A percentile compares a stretch with the other conserved stretches of the same genome.
phyloP scores from a whole-genome alignment of 1,140 invertebrate species.

The Akabosia matsudoensis region DNA sequence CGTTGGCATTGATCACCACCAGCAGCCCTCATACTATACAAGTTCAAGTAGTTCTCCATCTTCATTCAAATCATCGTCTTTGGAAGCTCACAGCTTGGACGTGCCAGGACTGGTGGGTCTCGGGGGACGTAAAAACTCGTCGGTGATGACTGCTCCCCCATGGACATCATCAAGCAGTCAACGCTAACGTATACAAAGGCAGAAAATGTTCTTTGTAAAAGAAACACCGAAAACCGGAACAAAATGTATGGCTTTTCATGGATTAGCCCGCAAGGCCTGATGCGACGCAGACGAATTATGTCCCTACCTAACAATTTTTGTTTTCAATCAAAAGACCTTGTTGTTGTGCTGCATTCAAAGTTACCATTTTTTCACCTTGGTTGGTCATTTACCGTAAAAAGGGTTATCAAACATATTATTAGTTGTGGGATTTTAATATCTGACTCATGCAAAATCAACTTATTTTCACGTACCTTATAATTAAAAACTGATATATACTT shows the following conservation, averaged over 20 bases:
- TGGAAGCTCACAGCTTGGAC: slow-evolving; percentile 31
- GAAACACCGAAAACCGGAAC: too few relatives aligned
- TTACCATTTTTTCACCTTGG: slow-evolving; percentile 17
- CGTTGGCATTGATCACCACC: slow-evolving; percentile 8
- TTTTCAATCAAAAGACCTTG: too few relatives aligned
- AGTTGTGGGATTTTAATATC: neutral
- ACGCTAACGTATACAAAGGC: neutral
- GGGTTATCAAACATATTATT: neutral
- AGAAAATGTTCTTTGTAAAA: too few relatives aligned
- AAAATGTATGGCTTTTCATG: neutral
- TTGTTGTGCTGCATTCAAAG: neutral
- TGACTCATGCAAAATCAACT: neutral
- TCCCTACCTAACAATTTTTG: too few relatives aligned
- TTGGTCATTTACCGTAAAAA: slow-evolving; percentile 7
- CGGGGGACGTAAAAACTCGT: neutral
- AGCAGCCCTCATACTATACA: slow-evolving; percentile 4
- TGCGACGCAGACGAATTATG: too few relatives aligned
- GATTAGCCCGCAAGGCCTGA: too few relatives aligned
- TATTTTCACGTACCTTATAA: neutral
- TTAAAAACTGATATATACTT: too few relatives aligned
- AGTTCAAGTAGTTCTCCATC: slow-evolving; percentile 1
- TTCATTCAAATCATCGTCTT: slow-evolving; percentile 23
- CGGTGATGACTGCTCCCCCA: slow-evolving; percentile 8
- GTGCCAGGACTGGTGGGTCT: neutral
- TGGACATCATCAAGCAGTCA: slow-evolving; percentile 17